Percentiles rank a stretch among this genome's conserved stretches.
Evolutionary conservation across 2,113 vertebrate species (phyloP).

Genomic region (Phalacrocorax brasilianus): DNA sequence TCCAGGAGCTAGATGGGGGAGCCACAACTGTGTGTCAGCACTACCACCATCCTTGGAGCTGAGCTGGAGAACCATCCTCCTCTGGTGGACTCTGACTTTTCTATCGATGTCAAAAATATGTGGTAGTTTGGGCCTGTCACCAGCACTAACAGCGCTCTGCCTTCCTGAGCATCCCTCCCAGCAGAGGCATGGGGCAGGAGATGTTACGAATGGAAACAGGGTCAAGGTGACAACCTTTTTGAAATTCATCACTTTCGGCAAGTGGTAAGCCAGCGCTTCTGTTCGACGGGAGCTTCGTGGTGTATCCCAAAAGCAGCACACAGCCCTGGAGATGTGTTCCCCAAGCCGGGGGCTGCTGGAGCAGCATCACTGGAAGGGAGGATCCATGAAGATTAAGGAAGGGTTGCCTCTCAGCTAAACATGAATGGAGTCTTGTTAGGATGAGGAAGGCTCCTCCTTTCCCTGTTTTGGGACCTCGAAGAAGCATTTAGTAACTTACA

Average conservation of each 20-base stretch:
- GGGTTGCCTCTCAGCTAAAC: not conserved
- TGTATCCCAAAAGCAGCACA: not conserved
- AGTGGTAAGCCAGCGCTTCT: fast-evolving
- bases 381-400: not conserved
- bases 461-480: not conserved
- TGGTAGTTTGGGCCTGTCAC: fast-evolving
- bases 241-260: fast-evolving
- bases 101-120: fast-evolving
- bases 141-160: not conserved
- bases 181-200: not conserved
- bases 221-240: not conserved
- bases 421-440: not conserved
- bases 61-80: not conserved
- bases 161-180: not conserved
- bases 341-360: not conserved
- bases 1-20: not conserved
- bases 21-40: fast-evolving
- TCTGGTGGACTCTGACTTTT: not conserved
- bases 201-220: not conserved
- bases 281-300: not conserved
- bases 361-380: not conserved
- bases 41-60: not conserved
- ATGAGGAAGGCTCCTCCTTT: not conserved
- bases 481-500: not conserved
- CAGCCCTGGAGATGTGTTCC: not conserved